phyloP scores from a whole-genome alignment of 1,140 invertebrate genomes.

The Papilio polytes region DNA sequence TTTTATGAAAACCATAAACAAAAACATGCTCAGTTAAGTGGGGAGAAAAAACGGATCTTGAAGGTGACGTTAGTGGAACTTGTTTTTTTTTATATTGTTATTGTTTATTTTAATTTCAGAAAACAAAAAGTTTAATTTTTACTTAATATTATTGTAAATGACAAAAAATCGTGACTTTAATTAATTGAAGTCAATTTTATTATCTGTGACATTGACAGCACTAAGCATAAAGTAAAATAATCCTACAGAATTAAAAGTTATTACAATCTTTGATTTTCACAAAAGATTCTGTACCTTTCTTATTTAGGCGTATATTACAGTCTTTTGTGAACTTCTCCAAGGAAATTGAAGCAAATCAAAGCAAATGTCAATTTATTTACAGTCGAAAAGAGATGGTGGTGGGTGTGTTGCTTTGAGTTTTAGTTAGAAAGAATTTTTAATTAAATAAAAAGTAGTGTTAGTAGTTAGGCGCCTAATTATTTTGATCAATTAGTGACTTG shows the following conservation, averaged over 20 bases:
- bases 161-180: neutral
- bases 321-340: constrained; percentile 38
- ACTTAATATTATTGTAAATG: neutral
- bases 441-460: constrained; percentile 41
- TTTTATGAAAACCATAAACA: neutral
- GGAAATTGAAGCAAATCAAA: constrained; percentile 24
- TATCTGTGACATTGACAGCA: constrained; percentile 1
- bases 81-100: too few relatives aligned
- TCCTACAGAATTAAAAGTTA: constrained; percentile 7
- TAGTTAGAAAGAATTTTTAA: constrained; percentile 57
- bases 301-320: constrained; percentile 16
- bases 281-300: neutral
- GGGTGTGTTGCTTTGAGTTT: constrained; percentile 79
- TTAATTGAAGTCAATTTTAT: neutral
- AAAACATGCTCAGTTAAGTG: neutral
- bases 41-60: too few relatives aligned
- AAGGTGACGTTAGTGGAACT: too few relatives aligned
- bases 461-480: constrained; percentile 28
- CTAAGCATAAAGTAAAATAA: constrained; percentile 6
- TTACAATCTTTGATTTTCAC: neutral
- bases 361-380: constrained; percentile 71
- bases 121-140: neutral
- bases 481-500: constrained; percentile 32
- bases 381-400: constrained; percentile 75
- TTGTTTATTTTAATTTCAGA: neutral